These are phyloP conservation scores for Cataglyphis hispanica DNA, from an alignment of 1,140 invertebrate species.

Conservation along the genomic window DNA sequence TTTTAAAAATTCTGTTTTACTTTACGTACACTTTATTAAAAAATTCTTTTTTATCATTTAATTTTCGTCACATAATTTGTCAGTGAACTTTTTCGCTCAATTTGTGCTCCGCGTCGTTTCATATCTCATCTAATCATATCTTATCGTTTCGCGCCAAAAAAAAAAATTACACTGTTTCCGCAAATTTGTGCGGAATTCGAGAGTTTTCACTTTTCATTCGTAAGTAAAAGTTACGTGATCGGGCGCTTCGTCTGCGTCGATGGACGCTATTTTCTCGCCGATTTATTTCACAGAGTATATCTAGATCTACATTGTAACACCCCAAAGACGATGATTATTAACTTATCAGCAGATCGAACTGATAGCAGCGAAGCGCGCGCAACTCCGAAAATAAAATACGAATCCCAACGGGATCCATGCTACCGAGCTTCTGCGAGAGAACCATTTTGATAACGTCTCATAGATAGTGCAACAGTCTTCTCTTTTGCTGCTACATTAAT, in stretches of 20 bases:
- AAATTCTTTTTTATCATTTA: slow-evolving; percentile 8
- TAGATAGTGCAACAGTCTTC: slow-evolving; percentile 13
- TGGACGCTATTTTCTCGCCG: not conserved
- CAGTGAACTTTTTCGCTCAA: slow-evolving; percentile 21
- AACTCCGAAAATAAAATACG: slow-evolving; percentile 37
- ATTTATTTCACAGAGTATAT: slow-evolving; percentile 3
- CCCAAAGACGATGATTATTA: slow-evolving; percentile 35
- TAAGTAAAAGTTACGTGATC: slow-evolving; percentile 19
- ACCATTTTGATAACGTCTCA: slow-evolving; percentile 5
- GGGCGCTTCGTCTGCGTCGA: not conserved
- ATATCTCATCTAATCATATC: slow-evolving; percentile 13
- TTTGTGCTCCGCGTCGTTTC: slow-evolving; percentile 1
- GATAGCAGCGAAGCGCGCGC: slow-evolving; percentile 18
- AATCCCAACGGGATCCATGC: slow-evolving; percentile 15
- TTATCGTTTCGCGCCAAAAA: not conserved
- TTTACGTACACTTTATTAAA: not conserved
- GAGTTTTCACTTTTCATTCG: slow-evolving; percentile 31
- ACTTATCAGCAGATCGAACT: slow-evolving; percentile 42
- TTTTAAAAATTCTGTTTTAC: slow-evolving; percentile 1
- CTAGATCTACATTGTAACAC: not conserved
- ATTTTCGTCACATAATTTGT: slow-evolving; percentile 26
- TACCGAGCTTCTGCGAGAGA: slow-evolving; percentile 8
- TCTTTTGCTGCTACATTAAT: slow-evolving; percentile 25
- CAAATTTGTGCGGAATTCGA: slow-evolving; percentile 27
- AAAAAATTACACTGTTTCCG: slow-evolving; percentile 30